Evolutionary conservation across 2,797 vertebrate genomes (phyloP), one percentile per base, ranked within the genome.

Genomic region (Myripristis murdjan): DNA sequence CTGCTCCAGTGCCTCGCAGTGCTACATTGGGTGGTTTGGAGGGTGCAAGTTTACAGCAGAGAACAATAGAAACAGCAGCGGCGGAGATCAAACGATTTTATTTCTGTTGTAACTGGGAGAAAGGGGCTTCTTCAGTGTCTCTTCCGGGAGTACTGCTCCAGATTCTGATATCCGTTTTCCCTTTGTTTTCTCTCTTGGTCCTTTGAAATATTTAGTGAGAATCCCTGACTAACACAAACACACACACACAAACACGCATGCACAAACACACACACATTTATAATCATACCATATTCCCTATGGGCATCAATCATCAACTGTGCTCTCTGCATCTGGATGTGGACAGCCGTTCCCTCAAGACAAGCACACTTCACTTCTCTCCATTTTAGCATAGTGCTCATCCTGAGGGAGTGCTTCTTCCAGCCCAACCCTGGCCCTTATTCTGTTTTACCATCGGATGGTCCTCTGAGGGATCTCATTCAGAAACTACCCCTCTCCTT

Each of bases 201-300:
- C 90, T 90, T 91, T 92, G 90, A 92, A 93, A 91, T 85, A 89
- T 92, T 90, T 90, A 90, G 85, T 1, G 59, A 70, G 68, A 79
- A 86, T 85, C 82, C 83, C 63, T 62, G 79, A 81, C 76, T 71
- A 87, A 20, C 31, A 84, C 83, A 70, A 51, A 49, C 22, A 49
- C 54, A 59, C 54, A 59, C 44, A 23, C 56, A 60, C 56, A 23
- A 47, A 61, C 35, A 49, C 43, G 33, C 57, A 24, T 37, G 43
- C 55, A 39, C 43, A 53, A n/a, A 33, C 52, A 69, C 43, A 75
- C 79, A 79, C 77, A 22, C 54, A 64, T 83, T 55, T 79, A 65
- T 72, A 70, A 74, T 81, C 62, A 43, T 63, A 56, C 47, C 59
- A 26, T 1, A 5, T 53, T 83, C 77, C 85, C 79, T 67, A 43